Conservation (phyloP, 2,888 invertebrate species). For the Trachelus troglodyta region DNA sequence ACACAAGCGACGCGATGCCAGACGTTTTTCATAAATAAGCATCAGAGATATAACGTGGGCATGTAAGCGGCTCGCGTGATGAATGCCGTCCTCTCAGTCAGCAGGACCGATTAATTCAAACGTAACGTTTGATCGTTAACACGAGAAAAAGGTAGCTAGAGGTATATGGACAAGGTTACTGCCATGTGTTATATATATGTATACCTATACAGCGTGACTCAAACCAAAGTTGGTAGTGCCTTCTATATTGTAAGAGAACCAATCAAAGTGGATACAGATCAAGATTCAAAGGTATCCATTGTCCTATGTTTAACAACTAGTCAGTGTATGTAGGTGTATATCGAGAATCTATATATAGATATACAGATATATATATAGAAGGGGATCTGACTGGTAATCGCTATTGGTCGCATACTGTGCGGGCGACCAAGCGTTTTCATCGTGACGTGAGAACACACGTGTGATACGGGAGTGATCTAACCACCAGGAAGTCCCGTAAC, state of each 20-base stretch:
- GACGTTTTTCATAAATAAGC: not conserved
- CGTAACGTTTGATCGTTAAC: not conserved
- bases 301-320: not conserved
- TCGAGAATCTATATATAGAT: not conserved
- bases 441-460: not conserved
- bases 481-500: not conserved
- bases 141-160: not conserved
- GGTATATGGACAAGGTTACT: not conserved
- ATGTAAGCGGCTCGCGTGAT: not conserved
- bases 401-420: not conserved
- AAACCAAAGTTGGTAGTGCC: not conserved
- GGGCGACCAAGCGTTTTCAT: not conserved
- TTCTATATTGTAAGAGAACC: not conserved
- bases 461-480: not conserved
- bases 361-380: not conserved
- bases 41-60: not conserved
- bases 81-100: not conserved
- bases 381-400: not conserved
- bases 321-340: not conserved
- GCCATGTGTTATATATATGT: not conserved
- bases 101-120: not conserved
- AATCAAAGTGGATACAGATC: constrained; percentile 1
- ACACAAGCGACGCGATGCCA: not conserved
- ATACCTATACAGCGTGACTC: not conserved
- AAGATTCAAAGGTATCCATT: constrained; percentile 1